Base-by-base conservation (phyloP, 1,140 invertebrate species). In the Drosophila subpulchrella region DNA sequence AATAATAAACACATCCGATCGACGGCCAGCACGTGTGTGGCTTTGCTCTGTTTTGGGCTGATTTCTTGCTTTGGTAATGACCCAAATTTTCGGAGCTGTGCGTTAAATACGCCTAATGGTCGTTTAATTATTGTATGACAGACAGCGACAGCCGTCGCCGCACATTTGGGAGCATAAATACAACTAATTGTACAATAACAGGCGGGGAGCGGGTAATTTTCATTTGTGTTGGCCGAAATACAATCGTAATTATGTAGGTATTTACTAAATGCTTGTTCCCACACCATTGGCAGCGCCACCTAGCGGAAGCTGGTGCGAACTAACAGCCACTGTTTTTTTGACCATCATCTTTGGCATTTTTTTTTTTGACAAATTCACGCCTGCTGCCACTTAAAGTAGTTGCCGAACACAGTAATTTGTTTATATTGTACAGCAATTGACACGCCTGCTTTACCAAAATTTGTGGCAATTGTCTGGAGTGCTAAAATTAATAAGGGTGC, bases 181-280 rank as follows among this genome's bases (percentile, higher is more conserved):
- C 67, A 56, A 80, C 84, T 89, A 88, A 89, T 88, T 83, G 80
- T 89, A 79, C 57, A 89, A 88, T 84, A 88, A 89, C 76, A 77
- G 83, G 47, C 75, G 73, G 78, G 12, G 4, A 6, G 38, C 4
- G 13, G 42, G 42, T 24, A 46, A 36, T 48, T 60, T 53, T 50
- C 24, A 51, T 56, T 56, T 30, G 44, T 58, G 48, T 50, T 66
- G 60, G 46, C 55, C 46, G 32, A 42, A 61, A 60, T 53, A 72
- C 44, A 47, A 75, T 61, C 42, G 67, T 67, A 78, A 74, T 78
- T 80, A 60, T 34, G 32, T 32, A 6, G 32, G 32, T 6, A 32
- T 42, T 41, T 17, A 34, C 60, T 80, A 71, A 75, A 79, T 60
- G 77, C 50, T 53, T 42, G 24, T 42, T 17, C 36, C 48, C n/a